Conservation (phyloP, 2,113 vertebrate species). For the Daubentonia madagascariensis region DNA sequence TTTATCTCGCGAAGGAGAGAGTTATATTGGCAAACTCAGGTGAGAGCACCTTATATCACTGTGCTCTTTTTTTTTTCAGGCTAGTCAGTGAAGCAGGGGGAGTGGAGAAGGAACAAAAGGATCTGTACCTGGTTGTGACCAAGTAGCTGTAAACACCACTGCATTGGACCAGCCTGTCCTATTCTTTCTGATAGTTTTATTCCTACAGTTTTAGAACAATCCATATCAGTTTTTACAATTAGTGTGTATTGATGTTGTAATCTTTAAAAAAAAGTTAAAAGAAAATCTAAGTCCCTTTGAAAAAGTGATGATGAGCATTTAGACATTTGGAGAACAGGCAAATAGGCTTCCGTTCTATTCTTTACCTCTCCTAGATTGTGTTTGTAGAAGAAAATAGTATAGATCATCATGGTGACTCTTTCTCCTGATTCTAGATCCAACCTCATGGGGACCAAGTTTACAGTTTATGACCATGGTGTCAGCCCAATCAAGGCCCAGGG, state of each 20-base stretch:
- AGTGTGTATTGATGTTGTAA: not conserved
- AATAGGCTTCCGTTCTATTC: not conserved
- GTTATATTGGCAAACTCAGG: constrained; percentile 97
- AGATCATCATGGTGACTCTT: constrained; percentile 33
- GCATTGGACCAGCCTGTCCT: no score
- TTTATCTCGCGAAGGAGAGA: constrained; percentile 94
- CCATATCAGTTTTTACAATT: not conserved
- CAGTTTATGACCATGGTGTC: constrained; percentile 93
- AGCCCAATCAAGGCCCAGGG: constrained; percentile 91
- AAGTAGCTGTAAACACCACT: no score
- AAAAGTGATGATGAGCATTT: not conserved
- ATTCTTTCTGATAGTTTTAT: not conserved
- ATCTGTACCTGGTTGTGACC: no score
- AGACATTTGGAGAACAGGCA: not conserved
- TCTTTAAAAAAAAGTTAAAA: not conserved
- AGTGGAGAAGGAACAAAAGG: no score
- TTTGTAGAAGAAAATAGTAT: not conserved
- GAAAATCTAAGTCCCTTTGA: not conserved
- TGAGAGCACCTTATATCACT: constrained; percentile 62
- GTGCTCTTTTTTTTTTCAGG: no score
- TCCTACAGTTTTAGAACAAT: not conserved
- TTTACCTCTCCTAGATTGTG: not conserved
- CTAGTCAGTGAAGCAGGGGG: no score
- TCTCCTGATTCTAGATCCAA: constrained; percentile 89
- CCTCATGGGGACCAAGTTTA: constrained; percentile 98